A percentile compares a stretch with the other conserved stretches of the same genome.
Evolutionary conservation across 2,888 invertebrate species (phyloP).

Genomic region (Stenchaetothrips biformis): DNA sequence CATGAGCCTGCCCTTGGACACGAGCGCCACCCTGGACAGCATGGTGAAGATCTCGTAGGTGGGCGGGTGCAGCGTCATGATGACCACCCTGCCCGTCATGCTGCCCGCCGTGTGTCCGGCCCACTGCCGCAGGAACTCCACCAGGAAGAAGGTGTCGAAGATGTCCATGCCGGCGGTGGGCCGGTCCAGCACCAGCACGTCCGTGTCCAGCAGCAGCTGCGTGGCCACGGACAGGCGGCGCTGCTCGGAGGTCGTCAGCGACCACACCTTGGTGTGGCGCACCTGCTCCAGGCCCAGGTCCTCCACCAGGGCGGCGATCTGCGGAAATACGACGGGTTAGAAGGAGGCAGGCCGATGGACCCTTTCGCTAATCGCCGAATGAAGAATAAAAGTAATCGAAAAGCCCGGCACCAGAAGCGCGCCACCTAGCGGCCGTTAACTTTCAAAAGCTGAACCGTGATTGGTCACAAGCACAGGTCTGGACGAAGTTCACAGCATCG

Average conservation of each 20-base stretch:
- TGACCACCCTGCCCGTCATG: conserved; percentile 65
- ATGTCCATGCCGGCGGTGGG: conserved; percentile 88
- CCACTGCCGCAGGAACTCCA: conserved; percentile 92
- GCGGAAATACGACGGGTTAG: too few species aligned
- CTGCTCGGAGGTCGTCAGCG: conserved; percentile 82
- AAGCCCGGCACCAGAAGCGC: too few species aligned
- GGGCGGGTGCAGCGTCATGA: conserved; percentile 88
- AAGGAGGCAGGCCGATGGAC: too few species aligned
- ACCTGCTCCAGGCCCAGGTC: conserved; percentile 88
- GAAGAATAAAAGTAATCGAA: too few species aligned
- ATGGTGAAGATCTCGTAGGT: conserved; percentile 94
- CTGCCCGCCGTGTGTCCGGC: conserved; percentile 48
- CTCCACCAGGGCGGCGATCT: conserved; percentile 85
- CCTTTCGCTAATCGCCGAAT: too few species aligned
- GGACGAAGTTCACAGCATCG: too few species aligned
- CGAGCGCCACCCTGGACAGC: conserved; percentile 77
- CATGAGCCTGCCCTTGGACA: conserved; percentile 87
- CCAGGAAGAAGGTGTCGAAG: conserved; percentile 91
- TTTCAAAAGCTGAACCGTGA: too few species aligned
- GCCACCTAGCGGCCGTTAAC: too few species aligned
- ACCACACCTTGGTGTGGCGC: conserved; percentile 75
- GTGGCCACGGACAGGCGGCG: conserved; percentile 84
- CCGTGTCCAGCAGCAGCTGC: conserved; percentile 78
- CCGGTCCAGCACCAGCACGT: conserved; percentile 81
- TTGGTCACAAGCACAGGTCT: too few species aligned